phyloP scores from a whole-genome alignment of 2,888 invertebrate genomes.

The Ophion slaviceki region DNA sequence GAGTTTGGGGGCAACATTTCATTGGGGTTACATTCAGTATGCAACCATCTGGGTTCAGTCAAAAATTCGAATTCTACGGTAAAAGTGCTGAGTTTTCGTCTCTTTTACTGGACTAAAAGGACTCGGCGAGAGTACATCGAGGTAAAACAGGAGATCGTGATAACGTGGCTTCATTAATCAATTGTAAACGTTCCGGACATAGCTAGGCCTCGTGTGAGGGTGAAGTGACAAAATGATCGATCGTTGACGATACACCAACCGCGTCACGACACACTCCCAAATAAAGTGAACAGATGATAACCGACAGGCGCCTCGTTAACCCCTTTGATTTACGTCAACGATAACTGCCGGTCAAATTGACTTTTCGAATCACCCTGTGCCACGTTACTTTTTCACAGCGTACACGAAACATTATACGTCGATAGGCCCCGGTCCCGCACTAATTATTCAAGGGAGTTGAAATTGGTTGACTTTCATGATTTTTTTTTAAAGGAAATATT shows the following conservation, averaged over 20 bases:
- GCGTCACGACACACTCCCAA: conserved; percentile 18
- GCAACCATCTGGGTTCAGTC: no score
- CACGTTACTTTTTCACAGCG: not conserved
- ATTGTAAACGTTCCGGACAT: conserved; percentile 48
- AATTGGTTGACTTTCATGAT: no score
- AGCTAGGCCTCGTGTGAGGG: conserved; percentile 6
- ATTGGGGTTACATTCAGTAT: no score
- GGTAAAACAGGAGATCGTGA: conserved; percentile 14
- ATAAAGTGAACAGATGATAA: conserved; percentile 49
- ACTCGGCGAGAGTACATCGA: not conserved
- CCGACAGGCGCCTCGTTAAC: conserved; percentile 23
- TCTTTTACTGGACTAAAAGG: not conserved
- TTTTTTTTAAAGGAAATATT: no score
- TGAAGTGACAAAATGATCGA: conserved; percentile 61
- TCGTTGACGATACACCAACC: conserved; percentile 48
- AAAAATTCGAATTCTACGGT: no score
- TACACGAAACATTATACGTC: not conserved
- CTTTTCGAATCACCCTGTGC: not conserved
- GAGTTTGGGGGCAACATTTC: no score
- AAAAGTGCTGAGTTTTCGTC: no score
- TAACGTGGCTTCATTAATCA: conserved; percentile 59
- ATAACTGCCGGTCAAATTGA: conserved; percentile 37
- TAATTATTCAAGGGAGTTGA: not conserved
- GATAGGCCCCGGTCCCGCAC: not conserved
- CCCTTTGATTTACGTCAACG: conserved; percentile 45